These are phyloP conservation scores for Microctenopoma stevenorrisi DNA, from an alignment of 2,797 vertebrate species.

Conservation along the genomic window DNA sequence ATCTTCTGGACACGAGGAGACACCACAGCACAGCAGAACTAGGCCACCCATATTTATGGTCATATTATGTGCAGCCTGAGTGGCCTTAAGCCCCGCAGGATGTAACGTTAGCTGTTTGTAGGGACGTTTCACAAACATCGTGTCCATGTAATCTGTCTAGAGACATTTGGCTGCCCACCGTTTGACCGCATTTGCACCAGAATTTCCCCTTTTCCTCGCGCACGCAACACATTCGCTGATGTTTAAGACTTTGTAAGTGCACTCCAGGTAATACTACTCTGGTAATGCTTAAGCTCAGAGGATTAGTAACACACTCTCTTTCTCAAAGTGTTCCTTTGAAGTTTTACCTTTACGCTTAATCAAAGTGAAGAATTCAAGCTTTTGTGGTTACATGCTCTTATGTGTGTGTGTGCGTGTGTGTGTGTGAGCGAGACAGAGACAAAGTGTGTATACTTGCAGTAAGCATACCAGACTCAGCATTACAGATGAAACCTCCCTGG, in stretches of 20 bases:
- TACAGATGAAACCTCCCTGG: constrained; percentile 71
- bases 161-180: constrained; percentile 6
- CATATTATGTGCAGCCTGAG: constrained; percentile 4
- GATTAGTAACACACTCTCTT: constrained; percentile 79
- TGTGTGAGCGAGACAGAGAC: constrained; percentile 5
- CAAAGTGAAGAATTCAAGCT: constrained; percentile 66
- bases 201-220: constrained; percentile 35
- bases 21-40: constrained; percentile 55
- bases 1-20: constrained; percentile 83
- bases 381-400: constrained; percentile 69
- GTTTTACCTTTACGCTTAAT: constrained; percentile 71
- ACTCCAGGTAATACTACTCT: constrained; percentile 72
- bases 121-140: constrained; percentile 21
- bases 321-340: constrained; percentile 76
- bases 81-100: constrained; percentile 19
- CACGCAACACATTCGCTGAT: constrained; percentile 27
- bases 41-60: constrained; percentile 53
- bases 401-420: constrained; percentile 1
- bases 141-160: background rate
- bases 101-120: constrained; percentile 6
- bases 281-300: constrained; percentile 66
- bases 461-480: constrained; percentile 55
- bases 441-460: constrained; percentile 40
- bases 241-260: constrained; percentile 66
- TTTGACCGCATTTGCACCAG: constrained; percentile 45